Base-by-base conservation (phyloP, 2,113 vertebrate species). In the Pan paniscus region DNA sequence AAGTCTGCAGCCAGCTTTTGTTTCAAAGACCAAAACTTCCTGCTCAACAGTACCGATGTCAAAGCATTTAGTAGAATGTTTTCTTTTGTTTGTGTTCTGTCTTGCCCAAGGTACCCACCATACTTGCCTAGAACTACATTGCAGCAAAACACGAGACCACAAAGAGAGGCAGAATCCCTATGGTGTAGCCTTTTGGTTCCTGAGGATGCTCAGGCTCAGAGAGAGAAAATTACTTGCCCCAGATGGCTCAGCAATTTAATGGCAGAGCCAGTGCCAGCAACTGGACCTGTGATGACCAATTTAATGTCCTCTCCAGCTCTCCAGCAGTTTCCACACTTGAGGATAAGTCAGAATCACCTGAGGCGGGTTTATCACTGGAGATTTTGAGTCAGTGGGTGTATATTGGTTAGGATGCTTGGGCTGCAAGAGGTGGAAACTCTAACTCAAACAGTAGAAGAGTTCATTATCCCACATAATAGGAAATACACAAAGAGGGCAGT, bases 1-100 rank as follows among this genome's bases (percentile, higher is more conserved):
- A 76, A 25, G n/a, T 50, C 50, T 78, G 32, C 48, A 93, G 57
- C 43, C n/a, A 87, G 50, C n/a, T 90, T 95, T 57, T 87, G n/a
- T 70, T 82, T 72, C 83, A 84, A 93, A 30, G 48, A 75, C 40
- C 25, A 57, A 50, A 79, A 35, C 76, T 93, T 90, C 40, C 23
- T 48, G 18, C 6, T 89, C 67, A 46, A 13, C 12, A 8, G 40
- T 22, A 13, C 43, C 10, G 0, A 87, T 27, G 46, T 59, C 46
- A 76, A 59, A 85, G 30, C 35, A 38, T 40, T 86, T 64, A 43
- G 32, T 22, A 20, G 82, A 16, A 57, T 35, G 5, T 61, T 73
- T 73, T 11, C 59, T 70, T 46, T 67, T 22, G 27, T 88, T 81
- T 80, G 2, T 27, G 8, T 61, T 35, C 8, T 73, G 5, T 75